Conservation (phyloP, 2,888 invertebrate genomes). For the Deilephila porcellus region DNA sequence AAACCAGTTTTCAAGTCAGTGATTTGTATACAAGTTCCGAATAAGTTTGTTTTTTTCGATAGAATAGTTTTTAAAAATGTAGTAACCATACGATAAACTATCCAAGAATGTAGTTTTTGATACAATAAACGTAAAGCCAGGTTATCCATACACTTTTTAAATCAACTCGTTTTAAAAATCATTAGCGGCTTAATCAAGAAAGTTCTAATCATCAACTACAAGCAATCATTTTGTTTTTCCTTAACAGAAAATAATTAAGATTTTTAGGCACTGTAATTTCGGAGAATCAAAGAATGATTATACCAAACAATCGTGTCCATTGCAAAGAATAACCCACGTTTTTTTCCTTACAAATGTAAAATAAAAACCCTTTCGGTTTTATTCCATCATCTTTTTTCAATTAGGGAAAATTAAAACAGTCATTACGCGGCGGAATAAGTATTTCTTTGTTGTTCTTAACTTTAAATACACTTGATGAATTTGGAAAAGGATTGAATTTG, state of each 20-base stretch:
- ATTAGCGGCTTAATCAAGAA: neutral
- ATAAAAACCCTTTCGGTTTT: neutral
- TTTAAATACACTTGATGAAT: neutral
- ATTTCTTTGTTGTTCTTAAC: neutral
- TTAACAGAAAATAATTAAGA: neutral
- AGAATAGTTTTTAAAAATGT: too few species aligned
- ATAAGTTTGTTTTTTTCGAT: too few species aligned
- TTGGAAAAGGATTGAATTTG: too few species aligned
- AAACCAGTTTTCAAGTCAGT: too few species aligned
- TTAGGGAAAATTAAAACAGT: conserved; percentile 14
- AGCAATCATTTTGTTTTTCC: neutral
- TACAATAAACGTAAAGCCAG: too few species aligned
- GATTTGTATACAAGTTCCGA: too few species aligned
- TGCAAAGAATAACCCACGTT: neutral
- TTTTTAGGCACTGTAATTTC: conserved; percentile 1
- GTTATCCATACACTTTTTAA: too few species aligned
- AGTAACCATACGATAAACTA: too few species aligned
- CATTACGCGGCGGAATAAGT: neutral
- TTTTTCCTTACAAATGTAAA: neutral
- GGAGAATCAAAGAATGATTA: neutral
- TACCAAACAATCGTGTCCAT: neutral
- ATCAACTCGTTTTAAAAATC: neutral
- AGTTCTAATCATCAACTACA: neutral
- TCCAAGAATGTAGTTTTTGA: too few species aligned
- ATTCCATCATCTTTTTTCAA: conserved; percentile 1